Percentiles rank a stretch among this genome's conserved stretches.
Conservation (phyloP, 2,797 vertebrate species). For the Capromys pilorides region DNA sequence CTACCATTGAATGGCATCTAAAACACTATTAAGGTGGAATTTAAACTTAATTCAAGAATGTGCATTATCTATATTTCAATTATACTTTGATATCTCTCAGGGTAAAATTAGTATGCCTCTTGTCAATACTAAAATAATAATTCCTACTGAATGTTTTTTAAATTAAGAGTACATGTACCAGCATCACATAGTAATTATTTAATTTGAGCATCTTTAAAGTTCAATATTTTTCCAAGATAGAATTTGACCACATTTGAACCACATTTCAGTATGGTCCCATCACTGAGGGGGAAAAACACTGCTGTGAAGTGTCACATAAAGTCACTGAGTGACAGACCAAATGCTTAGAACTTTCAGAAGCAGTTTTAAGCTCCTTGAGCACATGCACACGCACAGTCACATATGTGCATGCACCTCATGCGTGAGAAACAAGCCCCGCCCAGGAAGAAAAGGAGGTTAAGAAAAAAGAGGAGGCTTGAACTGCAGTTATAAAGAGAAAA, state of each 20-base stretch:
- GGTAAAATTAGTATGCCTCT: slow-evolving; percentile 7
- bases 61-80: neutral
- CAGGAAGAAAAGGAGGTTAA: neutral
- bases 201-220: slow-evolving; percentile 35
- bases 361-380: neutral
- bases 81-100: slow-evolving; percentile 26
- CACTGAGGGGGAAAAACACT: neutral
- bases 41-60: neutral
- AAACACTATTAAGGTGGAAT: neutral
- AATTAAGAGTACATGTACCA: slow-evolving; percentile 36
- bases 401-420: neutral
- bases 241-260: slow-evolving; percentile 30
- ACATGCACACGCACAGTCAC: neutral
- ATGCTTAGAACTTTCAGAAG: slow-evolving; percentile 13
- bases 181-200: slow-evolving; percentile 16
- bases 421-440: neutral
- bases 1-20: neutral
- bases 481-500: slow-evolving; percentile 79
- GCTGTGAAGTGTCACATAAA: neutral
- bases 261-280: slow-evolving; percentile 27
- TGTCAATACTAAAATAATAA: slow-evolving; percentile 18
- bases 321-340: neutral
- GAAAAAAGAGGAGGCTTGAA: slow-evolving; percentile 60
- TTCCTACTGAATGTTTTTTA: slow-evolving; percentile 21
- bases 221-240: slow-evolving; percentile 45